Conservation (phyloP, 2,888 invertebrate species). For the Lithophane semibrunnea region DNA sequence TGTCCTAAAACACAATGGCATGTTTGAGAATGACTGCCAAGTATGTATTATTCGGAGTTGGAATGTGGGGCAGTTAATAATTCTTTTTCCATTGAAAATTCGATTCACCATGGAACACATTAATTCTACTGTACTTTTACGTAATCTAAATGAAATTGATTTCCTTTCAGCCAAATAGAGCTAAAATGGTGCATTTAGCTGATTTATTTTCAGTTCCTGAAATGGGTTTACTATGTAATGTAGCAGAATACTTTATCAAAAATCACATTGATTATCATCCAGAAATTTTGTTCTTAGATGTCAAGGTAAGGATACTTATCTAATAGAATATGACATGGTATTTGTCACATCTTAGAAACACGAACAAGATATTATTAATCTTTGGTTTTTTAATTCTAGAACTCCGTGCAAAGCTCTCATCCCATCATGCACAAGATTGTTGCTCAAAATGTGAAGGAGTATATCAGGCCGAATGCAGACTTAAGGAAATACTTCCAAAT, state of each 20-base stretch:
- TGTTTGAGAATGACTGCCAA: constrained; percentile 33
- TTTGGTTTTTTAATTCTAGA: constrained; percentile 88
- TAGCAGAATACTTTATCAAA: constrained; percentile 97
- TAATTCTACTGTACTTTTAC: background rate
- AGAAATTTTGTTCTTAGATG: constrained; percentile 98
- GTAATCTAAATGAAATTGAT: constrained; percentile 22
- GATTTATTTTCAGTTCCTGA: constrained; percentile 99
- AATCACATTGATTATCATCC: constrained; percentile 98
- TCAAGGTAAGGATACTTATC: constrained; percentile 91
- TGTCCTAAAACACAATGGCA: constrained; percentile 23
- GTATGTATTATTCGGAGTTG: constrained; percentile 20
- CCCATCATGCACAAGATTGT: constrained; percentile 97
- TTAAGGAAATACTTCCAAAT: constrained; percentile 94
- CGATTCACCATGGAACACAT: background rate
- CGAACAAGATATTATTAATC: background rate
- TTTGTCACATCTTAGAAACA: background rate
- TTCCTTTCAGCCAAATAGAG: constrained; percentile 88
- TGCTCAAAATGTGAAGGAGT: constrained; percentile 94
- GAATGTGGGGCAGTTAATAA: constrained; percentile 15
- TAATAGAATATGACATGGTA: background rate
- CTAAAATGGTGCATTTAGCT: constrained; percentile 98
- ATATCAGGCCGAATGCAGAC: constrained; percentile 94
- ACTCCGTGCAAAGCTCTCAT: constrained; percentile 96
- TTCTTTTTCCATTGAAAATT: background rate
- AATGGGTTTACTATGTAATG: constrained; percentile 97